Evolutionary conservation across 2,888 invertebrate genomes (phyloP).

Genomic region (Temnothorax rugatulus): DNA sequence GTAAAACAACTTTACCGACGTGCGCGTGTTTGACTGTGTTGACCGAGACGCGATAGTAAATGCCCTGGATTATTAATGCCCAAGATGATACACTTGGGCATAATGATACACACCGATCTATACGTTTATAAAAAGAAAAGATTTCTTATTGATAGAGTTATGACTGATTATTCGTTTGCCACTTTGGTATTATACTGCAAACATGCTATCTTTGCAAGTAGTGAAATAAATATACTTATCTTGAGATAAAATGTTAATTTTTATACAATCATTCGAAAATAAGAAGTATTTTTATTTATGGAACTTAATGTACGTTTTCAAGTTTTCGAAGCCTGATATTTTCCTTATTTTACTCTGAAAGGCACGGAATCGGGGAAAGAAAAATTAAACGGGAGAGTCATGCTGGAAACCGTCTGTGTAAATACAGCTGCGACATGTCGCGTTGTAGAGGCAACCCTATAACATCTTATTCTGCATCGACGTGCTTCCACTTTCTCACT

Average conservation of each 20-base stretch:
- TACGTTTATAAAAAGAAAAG: background rate
- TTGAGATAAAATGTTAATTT: background rate
- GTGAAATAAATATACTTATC: background rate
- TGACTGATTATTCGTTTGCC: background rate
- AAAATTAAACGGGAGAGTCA: conserved; percentile 69
- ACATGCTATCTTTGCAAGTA: background rate
- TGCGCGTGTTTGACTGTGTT: conserved; percentile 48
- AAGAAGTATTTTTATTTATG: conserved; percentile 31
- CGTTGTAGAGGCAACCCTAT: conserved; percentile 59
- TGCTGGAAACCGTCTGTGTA: conserved; percentile 73
- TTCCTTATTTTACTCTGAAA: conserved; percentile 27
- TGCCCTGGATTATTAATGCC: background rate
- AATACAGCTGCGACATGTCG: conserved; percentile 71
- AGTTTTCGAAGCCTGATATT: conserved; percentile 5
- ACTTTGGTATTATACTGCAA: background rate
- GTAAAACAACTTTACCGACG: conserved; percentile 66
- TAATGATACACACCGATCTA: background rate
- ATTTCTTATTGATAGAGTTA: background rate
- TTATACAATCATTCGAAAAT: background rate
- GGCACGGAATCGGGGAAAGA: conserved; percentile 65
- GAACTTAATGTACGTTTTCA: conserved; percentile 10
- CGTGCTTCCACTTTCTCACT: conserved; percentile 67
- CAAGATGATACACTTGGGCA: background rate
- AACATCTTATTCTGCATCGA: conserved; percentile 48
- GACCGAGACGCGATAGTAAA: background rate